Evolutionary conservation across 2,888 invertebrate species (phyloP), one percentile per base, ranked within the genome.

Genomic region (Dorcus hopei): DNA sequence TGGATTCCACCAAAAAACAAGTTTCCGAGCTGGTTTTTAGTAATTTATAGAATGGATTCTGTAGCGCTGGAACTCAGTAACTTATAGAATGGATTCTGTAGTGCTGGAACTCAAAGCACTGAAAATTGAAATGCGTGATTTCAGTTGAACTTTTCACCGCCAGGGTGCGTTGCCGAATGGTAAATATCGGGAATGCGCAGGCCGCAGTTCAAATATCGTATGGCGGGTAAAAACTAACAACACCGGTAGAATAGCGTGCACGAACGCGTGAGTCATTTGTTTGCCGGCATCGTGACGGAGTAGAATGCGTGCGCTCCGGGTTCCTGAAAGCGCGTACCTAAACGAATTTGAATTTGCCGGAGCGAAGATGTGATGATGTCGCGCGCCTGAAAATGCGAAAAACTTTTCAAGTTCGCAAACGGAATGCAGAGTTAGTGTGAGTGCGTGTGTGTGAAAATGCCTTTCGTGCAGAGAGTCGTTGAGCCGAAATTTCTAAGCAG

Each of bases 401-500:
- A 33, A 19, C 19, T 19, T 19, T 19, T 19, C 19, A 19, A 6
- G 26, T 33, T 33, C 26, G 7, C 7, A 7, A 33, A 33, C 26
- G 39, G 43, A 43, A 53, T 45, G 42, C 11, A 19, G 56, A 39
- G 38, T 57, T 41, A 47, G 38, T 54, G 58, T 33, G 26, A 33
- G 26, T 33, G 26, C 26, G 26, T 6, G 26, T 33, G 26, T 33
- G 26, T 77, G 78, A 83, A 81, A 73, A 93, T 94, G 93, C 93
- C 94, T 80, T 93, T 93, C 83, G 87, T 92, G 76, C 88, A 90
- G 77, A 87, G 93, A 72, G 86, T 87, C 72, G 86, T 94, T 77
- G 89, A 90, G 78, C 94, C 94, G 71, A 88, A 87, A 76, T 87
- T 82, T 81, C 80, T 94, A 77, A 89, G 91, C 74, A 86, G 88